phyloP scores from a whole-genome alignment of 2,113 vertebrate species.

The Myrmophylax atrothorax region DNA sequence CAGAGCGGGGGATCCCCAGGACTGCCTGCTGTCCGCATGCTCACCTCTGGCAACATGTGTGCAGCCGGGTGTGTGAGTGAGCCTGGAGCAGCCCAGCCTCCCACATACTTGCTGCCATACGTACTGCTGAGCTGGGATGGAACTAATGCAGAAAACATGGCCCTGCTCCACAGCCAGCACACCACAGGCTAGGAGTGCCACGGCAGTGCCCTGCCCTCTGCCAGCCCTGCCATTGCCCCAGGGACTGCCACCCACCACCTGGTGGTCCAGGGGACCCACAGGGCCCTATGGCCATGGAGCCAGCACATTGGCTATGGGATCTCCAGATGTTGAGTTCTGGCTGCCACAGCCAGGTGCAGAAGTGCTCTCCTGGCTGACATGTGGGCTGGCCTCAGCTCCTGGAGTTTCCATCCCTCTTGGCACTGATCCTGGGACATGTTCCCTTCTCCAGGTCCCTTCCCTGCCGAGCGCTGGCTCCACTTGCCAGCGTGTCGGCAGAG shows the following conservation, averaged over 20 bases:
- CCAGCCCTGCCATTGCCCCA: rapidly evolving
- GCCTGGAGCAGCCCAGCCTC: constrained; percentile 1
- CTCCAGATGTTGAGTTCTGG: constrained; percentile 21
- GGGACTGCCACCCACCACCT: background rate
- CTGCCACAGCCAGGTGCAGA: constrained; percentile 1
- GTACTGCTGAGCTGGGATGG: constrained; percentile 30
- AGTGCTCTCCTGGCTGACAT: background rate
- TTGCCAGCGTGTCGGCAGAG: background rate
- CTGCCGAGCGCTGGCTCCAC: rapidly evolving
- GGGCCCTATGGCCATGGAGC: rapidly evolving
- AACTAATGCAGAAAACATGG: constrained; percentile 56
- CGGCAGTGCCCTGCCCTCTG: background rate
- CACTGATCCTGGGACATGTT: background rate
- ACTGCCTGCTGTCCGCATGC: background rate
- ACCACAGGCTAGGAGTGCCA: background rate
- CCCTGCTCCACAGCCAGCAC: background rate
- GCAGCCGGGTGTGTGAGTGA: background rate
- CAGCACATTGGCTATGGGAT: rapidly evolving
- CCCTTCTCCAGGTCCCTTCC: background rate
- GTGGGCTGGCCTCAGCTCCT: background rate
- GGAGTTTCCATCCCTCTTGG: constrained; percentile 14
- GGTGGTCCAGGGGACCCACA: background rate
- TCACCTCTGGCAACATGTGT: constrained; percentile 34
- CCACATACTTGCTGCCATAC: constrained; percentile 1
- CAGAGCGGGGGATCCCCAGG: rapidly evolving